A percentile compares a stretch with the other conserved stretches of the same genome.
Evolutionary conservation across 1,140 invertebrate species (phyloP).

Genomic region (Drosophila athabasca): DNA sequence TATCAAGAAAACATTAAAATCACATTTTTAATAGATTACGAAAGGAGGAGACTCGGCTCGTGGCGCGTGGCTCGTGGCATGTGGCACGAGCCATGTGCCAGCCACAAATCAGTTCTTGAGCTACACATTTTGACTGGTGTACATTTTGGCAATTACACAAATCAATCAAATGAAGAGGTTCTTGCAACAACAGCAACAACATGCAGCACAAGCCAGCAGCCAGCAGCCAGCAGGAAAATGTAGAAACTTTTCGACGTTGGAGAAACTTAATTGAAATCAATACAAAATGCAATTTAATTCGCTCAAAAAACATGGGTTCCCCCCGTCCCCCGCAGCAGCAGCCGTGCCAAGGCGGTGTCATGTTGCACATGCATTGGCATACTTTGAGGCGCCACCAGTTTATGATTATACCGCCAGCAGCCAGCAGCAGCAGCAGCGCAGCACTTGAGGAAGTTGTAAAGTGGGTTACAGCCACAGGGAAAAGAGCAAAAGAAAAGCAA

Average conservation of each 20-base stretch:
- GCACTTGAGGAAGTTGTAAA: slow-evolving; percentile 51
- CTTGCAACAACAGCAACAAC: slow-evolving; percentile 32
- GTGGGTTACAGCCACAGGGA: slow-evolving; percentile 26
- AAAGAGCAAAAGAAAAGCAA: background rate
- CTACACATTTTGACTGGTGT: background rate
- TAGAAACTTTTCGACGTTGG: slow-evolving; percentile 7
- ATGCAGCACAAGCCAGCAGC: too few relatives aligned
- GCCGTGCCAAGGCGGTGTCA: background rate
- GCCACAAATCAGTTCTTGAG: background rate
- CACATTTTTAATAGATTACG: slow-evolving; percentile 70
- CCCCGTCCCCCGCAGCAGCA: background rate
- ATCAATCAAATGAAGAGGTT: slow-evolving; percentile 54
- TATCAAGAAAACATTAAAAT: slow-evolving; percentile 72
- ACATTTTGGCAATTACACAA: slow-evolving; percentile 48
- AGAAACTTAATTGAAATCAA: slow-evolving; percentile 62
- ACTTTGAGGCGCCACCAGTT: slow-evolving; percentile 22
- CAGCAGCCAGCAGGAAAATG: too few relatives aligned
- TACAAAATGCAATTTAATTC: slow-evolving; percentile 65
- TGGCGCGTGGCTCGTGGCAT: too few relatives aligned
- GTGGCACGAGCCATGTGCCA: background rate
- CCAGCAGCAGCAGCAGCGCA: slow-evolving; percentile 1
- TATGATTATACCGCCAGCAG: slow-evolving; percentile 29
- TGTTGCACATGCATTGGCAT: slow-evolving; percentile 22
- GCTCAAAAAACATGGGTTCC: background rate
- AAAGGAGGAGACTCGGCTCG: background rate